phyloP scores from a whole-genome alignment of 2,888 invertebrate species.

The Minunthozetes semirufus region DNA sequence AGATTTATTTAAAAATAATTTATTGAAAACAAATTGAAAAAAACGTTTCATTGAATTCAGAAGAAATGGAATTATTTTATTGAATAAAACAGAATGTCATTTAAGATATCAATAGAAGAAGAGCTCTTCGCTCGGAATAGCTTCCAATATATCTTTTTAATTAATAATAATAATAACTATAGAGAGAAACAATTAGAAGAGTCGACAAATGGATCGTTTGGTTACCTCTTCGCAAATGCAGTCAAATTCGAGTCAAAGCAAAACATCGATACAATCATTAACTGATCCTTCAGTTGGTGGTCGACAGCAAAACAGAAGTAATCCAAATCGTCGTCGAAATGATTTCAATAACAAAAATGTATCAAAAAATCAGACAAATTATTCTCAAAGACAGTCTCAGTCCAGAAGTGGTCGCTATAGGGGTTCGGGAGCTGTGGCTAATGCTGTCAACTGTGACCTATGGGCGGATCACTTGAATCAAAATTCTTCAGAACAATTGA shows the following conservation, averaged over 20 bases:
- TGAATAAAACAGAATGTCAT: conserved; percentile 6
- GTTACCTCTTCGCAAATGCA: neutral
- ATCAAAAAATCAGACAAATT: neutral
- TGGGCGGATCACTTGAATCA: conserved; percentile 23
- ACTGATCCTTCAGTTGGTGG: conserved; percentile 23
- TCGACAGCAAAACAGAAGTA: neutral
- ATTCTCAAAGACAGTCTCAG: neutral
- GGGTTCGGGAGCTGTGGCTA: neutral
- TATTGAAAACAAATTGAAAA: neutral
- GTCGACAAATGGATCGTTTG: neutral
- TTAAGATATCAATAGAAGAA: neutral
- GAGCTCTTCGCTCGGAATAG: conserved; percentile 18
- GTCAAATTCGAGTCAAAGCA: neutral
- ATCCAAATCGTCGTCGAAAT: conserved; percentile 12
- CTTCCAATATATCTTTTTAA: neutral
- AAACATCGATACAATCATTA: neutral
- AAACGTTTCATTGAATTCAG: neutral
- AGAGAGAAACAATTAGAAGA: neutral
- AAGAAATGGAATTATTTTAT: conserved; percentile 3
- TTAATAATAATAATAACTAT: neutral
- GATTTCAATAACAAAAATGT: neutral
- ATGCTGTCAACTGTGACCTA: neutral
- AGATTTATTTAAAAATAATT: neutral
- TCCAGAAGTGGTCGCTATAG: neutral
- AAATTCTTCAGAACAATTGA: neutral